Percentiles rank a stretch among this genome's conserved stretches.
These are phyloP conservation scores for Acrobasis consociella DNA, from an alignment of 2,888 invertebrate genomes.

Conservation along the genomic window DNA sequence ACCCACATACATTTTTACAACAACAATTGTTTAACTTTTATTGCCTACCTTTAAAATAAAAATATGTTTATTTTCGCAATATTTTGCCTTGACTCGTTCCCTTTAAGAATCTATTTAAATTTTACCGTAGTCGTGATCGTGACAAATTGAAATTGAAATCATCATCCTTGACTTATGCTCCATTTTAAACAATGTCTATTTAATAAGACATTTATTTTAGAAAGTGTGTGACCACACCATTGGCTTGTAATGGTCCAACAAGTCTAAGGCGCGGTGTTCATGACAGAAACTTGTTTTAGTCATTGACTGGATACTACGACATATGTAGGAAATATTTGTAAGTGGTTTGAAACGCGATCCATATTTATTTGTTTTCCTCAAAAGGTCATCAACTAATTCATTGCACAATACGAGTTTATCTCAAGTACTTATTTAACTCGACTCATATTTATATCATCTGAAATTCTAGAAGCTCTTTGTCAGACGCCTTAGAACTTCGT, in stretches of 20 bases:
- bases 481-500: too few species aligned
- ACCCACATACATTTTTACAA: slow-evolving; percentile 58
- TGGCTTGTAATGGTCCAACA: slow-evolving; percentile 14
- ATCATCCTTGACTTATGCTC: slow-evolving; percentile 71
- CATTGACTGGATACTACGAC: slow-evolving; percentile 10
- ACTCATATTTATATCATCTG: too few species aligned
- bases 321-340: not conserved
- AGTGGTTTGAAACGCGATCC: not conserved
- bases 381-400: not conserved
- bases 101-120: slow-evolving; percentile 44
- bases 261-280: slow-evolving; percentile 1
- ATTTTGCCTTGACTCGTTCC: slow-evolving; percentile 51
- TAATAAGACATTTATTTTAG: slow-evolving; percentile 54
- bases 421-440: too few species aligned
- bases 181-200: slow-evolving; percentile 60
- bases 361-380: not conserved
- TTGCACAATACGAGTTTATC: not conserved
- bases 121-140: slow-evolving; percentile 64
- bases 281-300: not conserved
- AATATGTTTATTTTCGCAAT: slow-evolving; percentile 27
- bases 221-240: slow-evolving; percentile 41
- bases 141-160: slow-evolving; percentile 69
- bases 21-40: slow-evolving; percentile 45
- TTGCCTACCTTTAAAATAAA: slow-evolving; percentile 39
- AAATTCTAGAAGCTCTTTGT: too few species aligned